Conservation (phyloP, 2,113 vertebrate species). For the Pterocles gutturalis region DNA sequence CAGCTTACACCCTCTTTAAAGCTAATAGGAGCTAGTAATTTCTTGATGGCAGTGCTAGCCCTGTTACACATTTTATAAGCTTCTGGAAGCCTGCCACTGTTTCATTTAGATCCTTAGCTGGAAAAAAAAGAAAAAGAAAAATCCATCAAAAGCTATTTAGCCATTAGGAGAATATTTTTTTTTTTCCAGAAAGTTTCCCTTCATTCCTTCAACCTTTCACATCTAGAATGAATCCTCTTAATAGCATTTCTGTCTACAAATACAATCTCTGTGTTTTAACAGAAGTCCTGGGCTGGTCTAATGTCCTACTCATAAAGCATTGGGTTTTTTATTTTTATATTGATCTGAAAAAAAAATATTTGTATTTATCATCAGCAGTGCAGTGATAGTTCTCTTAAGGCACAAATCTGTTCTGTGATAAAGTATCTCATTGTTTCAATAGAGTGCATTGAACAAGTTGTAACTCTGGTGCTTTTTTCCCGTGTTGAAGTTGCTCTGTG, state of each 20-base stretch:
- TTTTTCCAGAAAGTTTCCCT: not conserved
- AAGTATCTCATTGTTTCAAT: not conserved
- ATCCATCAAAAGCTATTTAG: slow-evolving; percentile 3
- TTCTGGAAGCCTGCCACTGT: slow-evolving; percentile 56
- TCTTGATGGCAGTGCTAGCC: slow-evolving; percentile 31
- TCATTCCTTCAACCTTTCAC: not conserved
- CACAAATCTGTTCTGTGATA: not conserved
- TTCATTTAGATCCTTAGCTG: slow-evolving; percentile 19
- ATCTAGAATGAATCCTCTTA: not conserved
- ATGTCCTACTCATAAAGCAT: not conserved
- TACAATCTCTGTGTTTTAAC: not conserved
- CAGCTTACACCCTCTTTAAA: not conserved
- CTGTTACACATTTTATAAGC: slow-evolving; percentile 5
- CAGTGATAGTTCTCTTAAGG: not conserved
- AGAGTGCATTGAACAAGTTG: not conserved
- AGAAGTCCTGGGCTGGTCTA: not conserved
- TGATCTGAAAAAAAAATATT: not conserved
- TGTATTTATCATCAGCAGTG: not conserved
- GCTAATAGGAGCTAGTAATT: slow-evolving; percentile 1
- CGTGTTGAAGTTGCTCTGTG: not conserved
- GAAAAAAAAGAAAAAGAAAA: not conserved
- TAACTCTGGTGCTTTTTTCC: not conserved
- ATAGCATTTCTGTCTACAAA: not conserved
- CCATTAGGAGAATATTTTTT: not conserved
- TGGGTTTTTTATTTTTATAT: not conserved